Conservation (phyloP, 2,797 vertebrate species). For the Rousettus madagascariensis region DNA sequence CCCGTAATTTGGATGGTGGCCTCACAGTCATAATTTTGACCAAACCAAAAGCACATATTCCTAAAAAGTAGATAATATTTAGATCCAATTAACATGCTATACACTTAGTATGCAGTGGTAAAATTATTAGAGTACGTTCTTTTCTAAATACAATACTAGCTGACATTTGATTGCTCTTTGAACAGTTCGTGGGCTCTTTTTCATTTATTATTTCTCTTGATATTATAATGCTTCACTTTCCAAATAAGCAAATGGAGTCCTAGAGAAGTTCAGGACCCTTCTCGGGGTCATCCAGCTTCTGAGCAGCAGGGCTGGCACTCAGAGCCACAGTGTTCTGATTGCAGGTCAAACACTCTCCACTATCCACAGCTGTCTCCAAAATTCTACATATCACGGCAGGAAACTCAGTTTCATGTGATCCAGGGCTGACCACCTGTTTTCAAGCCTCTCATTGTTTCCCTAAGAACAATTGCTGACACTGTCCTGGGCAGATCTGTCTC, state of each 20-base stretch:
- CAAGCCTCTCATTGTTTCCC: not conserved
- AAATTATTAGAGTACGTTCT: not conserved
- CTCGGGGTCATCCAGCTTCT: not conserved
- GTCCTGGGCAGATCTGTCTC: not conserved
- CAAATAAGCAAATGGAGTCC: not conserved
- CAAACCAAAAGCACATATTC: not conserved
- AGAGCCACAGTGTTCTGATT: not conserved
- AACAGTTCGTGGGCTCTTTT: not conserved
- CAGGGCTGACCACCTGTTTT: not conserved
- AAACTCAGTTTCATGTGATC: not conserved
- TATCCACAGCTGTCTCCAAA: not conserved
- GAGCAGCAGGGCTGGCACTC: not conserved
- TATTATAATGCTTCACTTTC: not conserved
- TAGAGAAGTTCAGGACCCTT: not conserved
- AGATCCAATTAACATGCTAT: not conserved
- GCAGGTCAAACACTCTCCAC: not conserved
- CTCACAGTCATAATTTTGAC: not conserved
- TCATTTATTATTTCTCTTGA: not conserved
- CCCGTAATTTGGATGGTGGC: not conserved
- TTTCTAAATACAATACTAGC: not conserved
- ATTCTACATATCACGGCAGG: not conserved
- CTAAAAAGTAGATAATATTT: not conserved
- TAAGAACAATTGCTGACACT: not conserved
- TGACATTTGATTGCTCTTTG: not conserved
- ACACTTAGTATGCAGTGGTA: fast-evolving